Percentiles rank a stretch among this genome's conserved stretches.
phyloP scores from a whole-genome alignment of 1,140 invertebrate genomes.

The Dreissena polymorpha region DNA sequence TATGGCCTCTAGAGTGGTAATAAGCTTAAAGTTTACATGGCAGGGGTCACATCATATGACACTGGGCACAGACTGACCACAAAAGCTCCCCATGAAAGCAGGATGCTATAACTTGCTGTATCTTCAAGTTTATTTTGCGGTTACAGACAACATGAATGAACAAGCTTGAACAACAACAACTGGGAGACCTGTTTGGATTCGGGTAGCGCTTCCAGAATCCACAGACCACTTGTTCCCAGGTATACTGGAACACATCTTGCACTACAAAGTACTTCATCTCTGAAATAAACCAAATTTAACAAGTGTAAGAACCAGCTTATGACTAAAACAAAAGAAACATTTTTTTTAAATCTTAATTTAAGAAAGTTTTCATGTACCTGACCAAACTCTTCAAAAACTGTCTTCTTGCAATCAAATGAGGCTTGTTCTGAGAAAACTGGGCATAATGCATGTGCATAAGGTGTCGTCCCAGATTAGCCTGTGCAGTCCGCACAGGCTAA shows the following conservation, averaged over 20 bases:
- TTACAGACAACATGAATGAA: not conserved
- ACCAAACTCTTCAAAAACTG: too few species aligned
- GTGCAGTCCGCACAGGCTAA: too few species aligned
- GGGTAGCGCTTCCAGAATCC: constrained; percentile 96
- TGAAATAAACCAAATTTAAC: constrained; percentile 19
- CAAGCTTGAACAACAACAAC: not conserved
- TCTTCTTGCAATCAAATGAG: too few species aligned
- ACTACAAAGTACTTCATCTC: constrained; percentile 35
- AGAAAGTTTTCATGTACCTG: too few species aligned
- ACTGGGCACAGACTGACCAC: not conserved
- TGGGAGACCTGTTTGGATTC: constrained; percentile 85
- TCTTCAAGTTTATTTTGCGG: too few species aligned
- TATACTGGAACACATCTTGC: constrained; percentile 86
- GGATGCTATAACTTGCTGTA: too few species aligned
- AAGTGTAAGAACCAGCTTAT: constrained; percentile 14
- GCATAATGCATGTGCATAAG: too few species aligned
- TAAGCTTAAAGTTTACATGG: not conserved
- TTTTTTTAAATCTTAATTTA: too few species aligned
- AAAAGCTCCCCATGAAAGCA: not conserved
- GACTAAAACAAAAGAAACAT: too few species aligned
- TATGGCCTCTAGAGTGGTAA: too few species aligned
- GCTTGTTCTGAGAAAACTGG: too few species aligned
- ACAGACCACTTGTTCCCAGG: constrained; percentile 93
- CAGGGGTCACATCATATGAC: not conserved
- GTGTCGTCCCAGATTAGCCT: too few species aligned